Evolutionary conservation across 2,113 vertebrate genomes (phyloP).

Genomic region (Amblyopsis rosae): DNA sequence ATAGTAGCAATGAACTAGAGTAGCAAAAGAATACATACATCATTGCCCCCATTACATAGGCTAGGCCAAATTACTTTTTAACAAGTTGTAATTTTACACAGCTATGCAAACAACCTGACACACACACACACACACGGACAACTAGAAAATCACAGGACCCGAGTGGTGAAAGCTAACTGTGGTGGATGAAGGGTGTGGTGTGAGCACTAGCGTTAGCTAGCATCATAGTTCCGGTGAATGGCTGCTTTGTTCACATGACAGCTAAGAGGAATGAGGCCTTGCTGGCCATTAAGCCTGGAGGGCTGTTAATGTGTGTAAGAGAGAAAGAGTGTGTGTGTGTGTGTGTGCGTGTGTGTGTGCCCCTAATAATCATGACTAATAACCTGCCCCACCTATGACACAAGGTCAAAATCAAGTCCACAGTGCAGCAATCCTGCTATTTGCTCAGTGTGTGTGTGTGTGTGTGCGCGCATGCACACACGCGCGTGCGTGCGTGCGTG

Average conservation of each 20-base stretch:
- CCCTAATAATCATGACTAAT: constrained; percentile 76
- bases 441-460: constrained; percentile 45
- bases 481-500: too few relatives aligned
- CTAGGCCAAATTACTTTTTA: constrained; percentile 61
- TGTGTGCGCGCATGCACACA: too few relatives aligned
- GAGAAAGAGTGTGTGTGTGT: constrained; percentile 38
- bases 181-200: constrained; percentile 68
- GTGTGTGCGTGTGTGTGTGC: constrained; percentile 38
- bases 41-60: constrained; percentile 23
- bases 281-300: constrained; percentile 71
- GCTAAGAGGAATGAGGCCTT: constrained; percentile 75
- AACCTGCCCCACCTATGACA: constrained; percentile 74
- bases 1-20: neutral
- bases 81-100: constrained; percentile 67
- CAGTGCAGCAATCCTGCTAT: constrained; percentile 52
- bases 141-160: constrained; percentile 21
- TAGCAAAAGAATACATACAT: constrained; percentile 5
- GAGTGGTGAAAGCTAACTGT: constrained; percentile 50
- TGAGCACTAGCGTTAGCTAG: constrained; percentile 69
- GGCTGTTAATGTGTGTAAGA: constrained; percentile 62
- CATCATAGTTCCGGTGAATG: constrained; percentile 77
- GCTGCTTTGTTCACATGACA: constrained; percentile 79
- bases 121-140: constrained; percentile 16
- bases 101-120: constrained; percentile 67
- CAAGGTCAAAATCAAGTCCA: constrained; percentile 65